These are phyloP conservation scores for Sylvia borin DNA, from an alignment of 2,797 vertebrate species.

Conservation along the genomic window DNA sequence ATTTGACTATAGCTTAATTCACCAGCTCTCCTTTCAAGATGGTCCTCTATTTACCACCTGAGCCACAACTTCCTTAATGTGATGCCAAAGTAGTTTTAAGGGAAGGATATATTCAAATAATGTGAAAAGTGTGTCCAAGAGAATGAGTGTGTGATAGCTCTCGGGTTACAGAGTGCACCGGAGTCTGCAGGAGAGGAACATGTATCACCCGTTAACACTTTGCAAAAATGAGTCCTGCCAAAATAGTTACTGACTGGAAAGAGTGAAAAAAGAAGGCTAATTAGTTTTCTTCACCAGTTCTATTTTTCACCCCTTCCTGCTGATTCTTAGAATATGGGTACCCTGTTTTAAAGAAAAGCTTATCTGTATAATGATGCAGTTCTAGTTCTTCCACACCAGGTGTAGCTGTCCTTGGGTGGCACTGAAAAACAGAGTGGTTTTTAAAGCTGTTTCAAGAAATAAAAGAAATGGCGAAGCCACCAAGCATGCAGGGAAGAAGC, in stretches of 20 bases:
- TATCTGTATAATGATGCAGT: background rate
- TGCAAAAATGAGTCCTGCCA: background rate
- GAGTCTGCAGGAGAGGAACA: background rate
- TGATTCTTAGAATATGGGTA: background rate
- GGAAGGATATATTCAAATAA: slow-evolving; percentile 35
- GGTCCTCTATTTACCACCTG: slow-evolving; percentile 54
- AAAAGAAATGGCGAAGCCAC: background rate
- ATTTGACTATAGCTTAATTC: slow-evolving; percentile 52
- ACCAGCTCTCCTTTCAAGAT: slow-evolving; percentile 48
- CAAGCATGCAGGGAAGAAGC: background rate
- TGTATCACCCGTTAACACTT: background rate
- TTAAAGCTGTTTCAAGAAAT: background rate
- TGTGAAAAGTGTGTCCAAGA: slow-evolving; percentile 33
- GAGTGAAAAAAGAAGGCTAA: background rate
- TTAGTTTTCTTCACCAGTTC: background rate
- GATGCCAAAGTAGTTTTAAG: slow-evolving; percentile 43
- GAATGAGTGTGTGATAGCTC: background rate
- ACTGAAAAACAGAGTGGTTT: background rate
- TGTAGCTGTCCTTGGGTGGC: background rate
- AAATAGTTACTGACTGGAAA: background rate
- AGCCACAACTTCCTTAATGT: slow-evolving; percentile 58
- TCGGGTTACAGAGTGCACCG: accelerated
- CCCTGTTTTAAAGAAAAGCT: background rate
- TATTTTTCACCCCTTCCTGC: background rate
- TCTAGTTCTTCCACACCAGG: background rate